Percentiles rank a stretch among this genome's conserved stretches.
Evolutionary conservation across 2,797 vertebrate species (phyloP).

Genomic region (Gymnodraco acuticeps): DNA sequence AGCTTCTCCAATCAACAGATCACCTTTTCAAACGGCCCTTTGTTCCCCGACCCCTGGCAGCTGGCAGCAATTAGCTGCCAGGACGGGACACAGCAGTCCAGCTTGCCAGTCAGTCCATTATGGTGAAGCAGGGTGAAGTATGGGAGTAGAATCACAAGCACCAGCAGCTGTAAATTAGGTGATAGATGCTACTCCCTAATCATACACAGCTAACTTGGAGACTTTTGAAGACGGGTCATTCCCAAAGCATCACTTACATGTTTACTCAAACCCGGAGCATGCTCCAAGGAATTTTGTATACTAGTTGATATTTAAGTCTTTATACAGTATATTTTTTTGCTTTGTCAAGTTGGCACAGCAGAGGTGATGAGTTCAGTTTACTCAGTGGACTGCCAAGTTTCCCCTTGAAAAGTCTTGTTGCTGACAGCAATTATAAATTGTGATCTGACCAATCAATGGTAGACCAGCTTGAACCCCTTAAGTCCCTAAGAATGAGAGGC

Average conservation of each 20-base stretch:
- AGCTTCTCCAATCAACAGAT: conserved; percentile 82
- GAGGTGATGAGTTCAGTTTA: conserved; percentile 58
- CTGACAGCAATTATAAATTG: conserved; percentile 86
- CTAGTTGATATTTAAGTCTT: not conserved
- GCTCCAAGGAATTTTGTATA: not conserved
- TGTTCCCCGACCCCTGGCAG: conserved; percentile 81
- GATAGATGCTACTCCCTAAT: conserved; percentile 34
- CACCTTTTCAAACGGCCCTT: conserved; percentile 86
- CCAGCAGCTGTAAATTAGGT: conserved; percentile 62
- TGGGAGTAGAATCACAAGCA: conserved; percentile 55
- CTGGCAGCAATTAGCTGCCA: conserved; percentile 86
- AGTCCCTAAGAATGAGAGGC: conserved; percentile 85
- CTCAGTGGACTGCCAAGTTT: conserved; percentile 69
- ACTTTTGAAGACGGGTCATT: conserved; percentile 11
- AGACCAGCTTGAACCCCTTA: conserved; percentile 83
- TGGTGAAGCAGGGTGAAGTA: conserved; percentile 50
- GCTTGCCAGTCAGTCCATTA: conserved; percentile 78
- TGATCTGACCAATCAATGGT: conserved; percentile 84
- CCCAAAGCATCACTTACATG: conserved; percentile 5
- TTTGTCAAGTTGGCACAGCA: conserved; percentile 60
- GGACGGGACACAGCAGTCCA: conserved; percentile 76
- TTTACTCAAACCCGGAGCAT: conserved; percentile 12
- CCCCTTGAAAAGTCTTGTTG: conserved; percentile 83
- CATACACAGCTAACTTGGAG: conserved; percentile 16
- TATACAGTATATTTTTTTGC: conserved; percentile 31